Percentiles rank a stretch among this genome's conserved stretches.
Evolutionary conservation across 2,797 vertebrate species (phyloP).

Genomic region (Melanotaenia trifasciata): DNA sequence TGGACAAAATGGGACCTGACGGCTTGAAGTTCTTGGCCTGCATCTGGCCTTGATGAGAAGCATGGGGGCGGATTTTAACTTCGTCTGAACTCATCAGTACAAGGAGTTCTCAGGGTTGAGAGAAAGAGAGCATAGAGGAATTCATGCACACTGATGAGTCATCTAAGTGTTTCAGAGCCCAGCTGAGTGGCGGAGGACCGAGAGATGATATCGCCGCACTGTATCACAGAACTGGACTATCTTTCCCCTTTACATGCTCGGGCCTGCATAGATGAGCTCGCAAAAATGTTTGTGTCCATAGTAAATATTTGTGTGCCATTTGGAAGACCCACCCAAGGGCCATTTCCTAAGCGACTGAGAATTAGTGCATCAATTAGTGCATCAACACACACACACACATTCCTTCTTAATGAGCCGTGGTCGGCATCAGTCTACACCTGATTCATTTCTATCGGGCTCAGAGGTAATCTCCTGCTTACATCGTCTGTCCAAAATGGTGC

Average conservation of each 20-base stretch:
- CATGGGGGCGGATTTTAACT: constrained; percentile 58
- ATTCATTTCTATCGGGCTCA: constrained; percentile 73
- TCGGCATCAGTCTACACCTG: constrained; percentile 71
- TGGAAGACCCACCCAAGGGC: constrained; percentile 80
- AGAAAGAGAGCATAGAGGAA: constrained; percentile 53
- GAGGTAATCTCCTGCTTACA: constrained; percentile 75
- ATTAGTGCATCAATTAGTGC: constrained; percentile 75
- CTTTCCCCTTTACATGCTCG: constrained; percentile 32
- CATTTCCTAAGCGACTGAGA: constrained; percentile 78
- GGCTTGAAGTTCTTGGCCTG: constrained; percentile 48
- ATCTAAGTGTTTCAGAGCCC: constrained; percentile 64
- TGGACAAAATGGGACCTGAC: constrained; percentile 40
- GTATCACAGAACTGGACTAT: constrained; percentile 21
- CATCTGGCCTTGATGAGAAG: constrained; percentile 55
- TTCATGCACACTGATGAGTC: constrained; percentile 74
- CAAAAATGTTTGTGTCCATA: constrained; percentile 73
- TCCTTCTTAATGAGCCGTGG: constrained; percentile 77
- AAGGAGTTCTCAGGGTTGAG: constrained; percentile 67
- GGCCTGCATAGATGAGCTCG: constrained; percentile 52
- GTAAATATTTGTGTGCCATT: constrained; percentile 82
- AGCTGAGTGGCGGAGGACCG: constrained; percentile 59
- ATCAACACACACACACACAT: constrained; percentile 50
- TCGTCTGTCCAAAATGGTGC: constrained; percentile 67
- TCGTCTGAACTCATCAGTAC: constrained; percentile 69
- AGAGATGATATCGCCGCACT: constrained; percentile 50